Percentiles rank a stretch among this genome's conserved stretches.
Conservation (phyloP, 2,797 vertebrate genomes). For the Microcaecilia unicolor region DNA sequence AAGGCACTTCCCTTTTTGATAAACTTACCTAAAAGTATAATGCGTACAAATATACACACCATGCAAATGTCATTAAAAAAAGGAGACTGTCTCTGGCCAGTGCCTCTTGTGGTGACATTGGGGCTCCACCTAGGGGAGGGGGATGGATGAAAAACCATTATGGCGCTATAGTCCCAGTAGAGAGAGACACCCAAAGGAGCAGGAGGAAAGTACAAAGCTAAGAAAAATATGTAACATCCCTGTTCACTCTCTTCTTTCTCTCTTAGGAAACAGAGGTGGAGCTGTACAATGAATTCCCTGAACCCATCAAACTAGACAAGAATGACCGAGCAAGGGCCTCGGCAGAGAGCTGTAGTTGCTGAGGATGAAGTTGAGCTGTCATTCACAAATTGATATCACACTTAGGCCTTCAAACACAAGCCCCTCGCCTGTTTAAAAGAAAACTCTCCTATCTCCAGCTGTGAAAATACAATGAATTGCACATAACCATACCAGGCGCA, state of each 20-base stretch:
- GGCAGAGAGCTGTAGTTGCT: conserved; percentile 92
- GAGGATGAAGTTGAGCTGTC: conserved; percentile 61
- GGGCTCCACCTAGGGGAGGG: too few relatives aligned
- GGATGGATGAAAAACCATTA: too few relatives aligned
- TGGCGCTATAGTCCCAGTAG: too few relatives aligned
- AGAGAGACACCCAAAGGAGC: too few relatives aligned
- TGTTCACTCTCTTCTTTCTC: not conserved
- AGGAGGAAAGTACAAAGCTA: not conserved
- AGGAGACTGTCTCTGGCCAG: too few relatives aligned
- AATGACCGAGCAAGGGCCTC: conserved; percentile 85
- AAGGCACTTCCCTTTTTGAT: too few relatives aligned
- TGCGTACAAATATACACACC: too few relatives aligned
- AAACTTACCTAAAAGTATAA: too few relatives aligned
- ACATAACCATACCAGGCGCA: conserved; percentile 22
- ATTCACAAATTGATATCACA: conserved; percentile 58
- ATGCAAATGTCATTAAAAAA: too few relatives aligned
- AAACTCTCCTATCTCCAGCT: conserved; percentile 44
- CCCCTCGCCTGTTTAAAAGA: conserved; percentile 42
- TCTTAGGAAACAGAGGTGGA: conserved; percentile 94
- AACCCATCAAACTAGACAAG: conserved; percentile 96
- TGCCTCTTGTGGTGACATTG: too few relatives aligned
- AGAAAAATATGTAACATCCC: too few relatives aligned
- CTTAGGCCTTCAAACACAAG: conserved; percentile 65
- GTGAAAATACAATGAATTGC: conserved; percentile 41
- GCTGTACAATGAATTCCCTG: conserved; percentile 97